phyloP scores from a whole-genome alignment of 2,888 invertebrate species.

The Machimus rusticus region DNA sequence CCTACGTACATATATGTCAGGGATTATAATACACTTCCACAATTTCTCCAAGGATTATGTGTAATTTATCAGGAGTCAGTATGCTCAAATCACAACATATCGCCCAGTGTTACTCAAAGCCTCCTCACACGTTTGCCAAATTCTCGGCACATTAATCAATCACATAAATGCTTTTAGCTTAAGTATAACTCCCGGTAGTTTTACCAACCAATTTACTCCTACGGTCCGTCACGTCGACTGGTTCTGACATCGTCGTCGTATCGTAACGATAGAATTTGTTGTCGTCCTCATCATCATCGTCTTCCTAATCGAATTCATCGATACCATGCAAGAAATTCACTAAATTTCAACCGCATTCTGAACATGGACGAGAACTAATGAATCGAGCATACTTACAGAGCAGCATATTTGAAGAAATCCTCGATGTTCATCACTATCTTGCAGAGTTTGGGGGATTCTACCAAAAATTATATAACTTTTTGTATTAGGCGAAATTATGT shows the following conservation, averaged over 20 bases:
- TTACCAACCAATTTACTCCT: not conserved
- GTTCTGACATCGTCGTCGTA: not conserved
- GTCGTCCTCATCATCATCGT: not conserved
- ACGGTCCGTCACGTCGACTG: not conserved
- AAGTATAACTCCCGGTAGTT: constrained; percentile 27
- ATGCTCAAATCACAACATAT: constrained; percentile 19
- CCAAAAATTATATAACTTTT: not conserved
- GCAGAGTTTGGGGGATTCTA: not conserved
- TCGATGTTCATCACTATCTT: not conserved
- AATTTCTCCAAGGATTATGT: constrained; percentile 20
- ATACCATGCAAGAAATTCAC: not conserved
- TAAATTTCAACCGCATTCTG: not conserved
- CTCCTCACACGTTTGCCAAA: not conserved
- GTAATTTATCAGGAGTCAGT: constrained; percentile 38
- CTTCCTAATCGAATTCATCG: not conserved
- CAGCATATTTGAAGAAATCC: not conserved
- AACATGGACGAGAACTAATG: not conserved
- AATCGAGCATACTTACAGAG: not conserved
- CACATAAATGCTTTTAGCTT: constrained; percentile 38
- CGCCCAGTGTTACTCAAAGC: not conserved
- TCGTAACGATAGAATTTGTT: not conserved
- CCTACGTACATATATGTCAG: not conserved
- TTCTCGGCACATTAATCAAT: constrained; percentile 35
- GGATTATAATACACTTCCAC: constrained; percentile 26
- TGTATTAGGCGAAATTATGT: not conserved